Evolutionary conservation across 2,888 invertebrate species (phyloP).

Genomic region (Ganaspis brasiliensis): DNA sequence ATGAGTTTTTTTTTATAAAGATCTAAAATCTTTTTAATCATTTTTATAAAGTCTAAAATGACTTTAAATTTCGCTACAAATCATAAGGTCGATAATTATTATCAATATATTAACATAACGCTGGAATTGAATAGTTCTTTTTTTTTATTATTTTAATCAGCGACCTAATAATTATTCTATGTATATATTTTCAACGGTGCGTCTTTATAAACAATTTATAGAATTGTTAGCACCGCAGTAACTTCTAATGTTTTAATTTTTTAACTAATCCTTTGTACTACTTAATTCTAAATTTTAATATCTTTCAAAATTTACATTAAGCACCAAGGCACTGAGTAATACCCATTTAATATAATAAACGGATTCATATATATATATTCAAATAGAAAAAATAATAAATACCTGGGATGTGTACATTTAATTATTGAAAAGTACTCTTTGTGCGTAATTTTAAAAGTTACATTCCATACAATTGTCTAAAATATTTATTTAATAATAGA

Average conservation of each 20-base stretch:
- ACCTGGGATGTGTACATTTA: neutral
- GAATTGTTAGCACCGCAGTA: conserved; percentile 34
- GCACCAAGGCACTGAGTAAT: conserved; percentile 35
- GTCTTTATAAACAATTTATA: conserved; percentile 7
- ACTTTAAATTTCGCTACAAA: conserved; percentile 26
- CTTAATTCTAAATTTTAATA: conserved; percentile 47
- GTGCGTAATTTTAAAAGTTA: neutral
- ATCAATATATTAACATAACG: conserved; percentile 14
- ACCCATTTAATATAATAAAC: neutral
- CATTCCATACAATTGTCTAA: neutral
- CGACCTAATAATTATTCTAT: conserved; percentile 27
- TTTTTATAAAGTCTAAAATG: conserved; percentile 27
- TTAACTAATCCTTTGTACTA: conserved; percentile 62
- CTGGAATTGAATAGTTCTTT: neutral
- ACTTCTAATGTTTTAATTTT: conserved; percentile 37
- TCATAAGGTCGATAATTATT: conserved; percentile 19
- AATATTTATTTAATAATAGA: neutral
- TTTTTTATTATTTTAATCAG: neutral
- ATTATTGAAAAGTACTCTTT: neutral
- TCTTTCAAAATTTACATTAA: conserved; percentile 37
- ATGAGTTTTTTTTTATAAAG: conserved; percentile 23
- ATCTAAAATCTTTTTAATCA: conserved; percentile 21
- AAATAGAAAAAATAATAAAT: conserved; percentile 32
- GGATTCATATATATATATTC: neutral
- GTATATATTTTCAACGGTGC: conserved; percentile 25